Conservation (phyloP, 2,797 vertebrate genomes). For the Odontamblyopus rebecca region DNA sequence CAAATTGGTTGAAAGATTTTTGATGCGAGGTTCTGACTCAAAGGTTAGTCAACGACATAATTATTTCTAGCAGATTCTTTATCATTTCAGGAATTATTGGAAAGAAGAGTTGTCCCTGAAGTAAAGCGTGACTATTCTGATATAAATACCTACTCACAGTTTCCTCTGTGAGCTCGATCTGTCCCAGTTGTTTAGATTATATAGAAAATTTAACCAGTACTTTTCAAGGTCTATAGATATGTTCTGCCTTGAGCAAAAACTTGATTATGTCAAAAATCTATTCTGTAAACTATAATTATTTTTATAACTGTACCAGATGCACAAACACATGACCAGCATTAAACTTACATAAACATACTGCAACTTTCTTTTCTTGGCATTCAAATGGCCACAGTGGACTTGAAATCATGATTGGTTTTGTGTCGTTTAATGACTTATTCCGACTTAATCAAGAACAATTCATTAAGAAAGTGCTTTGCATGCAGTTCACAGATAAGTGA, state of each 20-base stretch:
- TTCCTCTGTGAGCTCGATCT: neutral
- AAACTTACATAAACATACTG: neutral
- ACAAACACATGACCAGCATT: neutral
- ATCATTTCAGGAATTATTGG: neutral
- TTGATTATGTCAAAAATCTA: neutral
- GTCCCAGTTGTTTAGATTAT: neutral
- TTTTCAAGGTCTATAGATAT: neutral
- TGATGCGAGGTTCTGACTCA: neutral
- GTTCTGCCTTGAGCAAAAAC: neutral
- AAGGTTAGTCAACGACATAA: neutral
- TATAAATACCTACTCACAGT: neutral
- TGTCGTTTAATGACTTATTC: slow-evolving; percentile 21
- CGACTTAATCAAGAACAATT: slow-evolving; percentile 23
- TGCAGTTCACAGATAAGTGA: slow-evolving; percentile 36
- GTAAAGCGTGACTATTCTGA: neutral
- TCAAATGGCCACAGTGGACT: slow-evolving; percentile 7
- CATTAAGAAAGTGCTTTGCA: slow-evolving; percentile 16
- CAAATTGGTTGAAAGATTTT: neutral
- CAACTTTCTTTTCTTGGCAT: neutral
- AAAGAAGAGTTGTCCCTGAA: neutral
- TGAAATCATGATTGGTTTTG: slow-evolving; percentile 24
- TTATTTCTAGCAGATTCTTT: neutral
- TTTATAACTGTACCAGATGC: neutral
- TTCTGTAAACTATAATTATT: neutral
- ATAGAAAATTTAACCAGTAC: neutral